Conservation (phyloP, 2,888 invertebrate species). For the Schrankia costaestrigalis region DNA sequence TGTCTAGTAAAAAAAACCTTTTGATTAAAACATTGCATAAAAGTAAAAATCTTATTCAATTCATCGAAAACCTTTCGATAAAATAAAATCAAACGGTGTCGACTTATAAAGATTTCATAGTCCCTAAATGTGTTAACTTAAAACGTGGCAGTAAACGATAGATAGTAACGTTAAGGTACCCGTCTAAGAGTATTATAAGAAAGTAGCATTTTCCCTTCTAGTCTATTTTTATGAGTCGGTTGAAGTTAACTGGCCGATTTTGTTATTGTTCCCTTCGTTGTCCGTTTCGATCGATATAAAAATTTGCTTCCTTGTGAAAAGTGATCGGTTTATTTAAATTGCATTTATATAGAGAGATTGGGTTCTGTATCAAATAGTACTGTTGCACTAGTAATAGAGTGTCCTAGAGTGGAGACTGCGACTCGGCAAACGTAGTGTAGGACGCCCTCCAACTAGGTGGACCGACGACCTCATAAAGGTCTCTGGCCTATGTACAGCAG, state of each 20-base stretch:
- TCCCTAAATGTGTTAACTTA: slow-evolving; percentile 6
- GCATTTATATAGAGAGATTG: too few species aligned
- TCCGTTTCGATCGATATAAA: slow-evolving; percentile 13
- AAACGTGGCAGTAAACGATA: slow-evolving; percentile 18
- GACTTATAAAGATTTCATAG: slow-evolving; percentile 5
- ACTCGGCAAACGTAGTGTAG: too few species aligned
- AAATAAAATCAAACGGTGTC: too few species aligned
- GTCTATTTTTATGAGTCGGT: slow-evolving; percentile 29
- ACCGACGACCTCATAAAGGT: too few species aligned
- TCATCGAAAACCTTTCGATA: background rate
- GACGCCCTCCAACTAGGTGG: too few species aligned
- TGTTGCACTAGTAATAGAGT: too few species aligned
- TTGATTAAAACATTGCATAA: too few species aligned
- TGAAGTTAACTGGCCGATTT: slow-evolving; percentile 24
- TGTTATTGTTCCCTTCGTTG: slow-evolving; percentile 14
- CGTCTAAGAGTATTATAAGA: slow-evolving; percentile 15
- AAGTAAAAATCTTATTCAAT: too few species aligned
- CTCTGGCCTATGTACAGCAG: too few species aligned
- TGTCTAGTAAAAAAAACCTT: too few species aligned
- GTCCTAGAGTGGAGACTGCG: too few species aligned
- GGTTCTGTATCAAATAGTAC: too few species aligned
- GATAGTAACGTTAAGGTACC: slow-evolving; percentile 29
- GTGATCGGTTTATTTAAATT: background rate
- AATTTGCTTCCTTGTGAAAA: slow-evolving; percentile 10
- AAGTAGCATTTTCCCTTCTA: slow-evolving; percentile 23